Base-by-base conservation (phyloP, 2,888 invertebrate species). In the Muscina levida region DNA sequence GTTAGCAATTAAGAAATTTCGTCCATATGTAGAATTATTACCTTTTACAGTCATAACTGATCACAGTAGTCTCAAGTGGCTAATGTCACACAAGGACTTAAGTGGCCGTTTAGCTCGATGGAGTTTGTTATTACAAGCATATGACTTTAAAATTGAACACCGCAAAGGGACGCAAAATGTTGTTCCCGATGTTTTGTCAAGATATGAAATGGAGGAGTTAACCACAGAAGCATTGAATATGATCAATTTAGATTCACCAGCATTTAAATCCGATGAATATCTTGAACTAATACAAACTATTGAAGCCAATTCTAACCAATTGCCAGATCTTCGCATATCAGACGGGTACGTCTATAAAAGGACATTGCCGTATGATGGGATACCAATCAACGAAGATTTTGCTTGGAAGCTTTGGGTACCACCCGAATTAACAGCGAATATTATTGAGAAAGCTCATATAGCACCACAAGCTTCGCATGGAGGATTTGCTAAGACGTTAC, bases 141-240 rank as follows among this genome's bases (percentile, higher is more conserved):
- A n/a, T n/a, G n/a, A n/a, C n/a, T n/a, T n/a, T n/a, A n/a, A n/a
- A n/a, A n/a, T n/a, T n/a, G n/a, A n/a, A 11, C 51, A 22, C 57
- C 51, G 51, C 8, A 51, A 51, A 53, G 37, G 51, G 59, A n/a
- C 26, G 19, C 42, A 48, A 44, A 37, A 76, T 19, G 19, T 19
- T 59, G 62, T 42, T 62, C 2, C 70, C n/a, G n/a, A n/a, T n/a
- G n/a, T n/a, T n/a, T n/a, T 37, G 10, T 37, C 37, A 37, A 19
- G 75, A 37, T 68, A 48, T 6, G 59, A 37, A 1, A 37, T 73
- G 42, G 53, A 66, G 1, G 73, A 26, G 24, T 1, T 73, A 0
- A 15, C n/a, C 4, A 11, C 17, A 8, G 11, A 19, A 3, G 6
- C 11, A 2, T 11, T 26, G 4, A 0, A 26, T 1, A 17, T 56